Conservation (phyloP, 2,888 invertebrate species). For the Acheta domesticus region DNA sequence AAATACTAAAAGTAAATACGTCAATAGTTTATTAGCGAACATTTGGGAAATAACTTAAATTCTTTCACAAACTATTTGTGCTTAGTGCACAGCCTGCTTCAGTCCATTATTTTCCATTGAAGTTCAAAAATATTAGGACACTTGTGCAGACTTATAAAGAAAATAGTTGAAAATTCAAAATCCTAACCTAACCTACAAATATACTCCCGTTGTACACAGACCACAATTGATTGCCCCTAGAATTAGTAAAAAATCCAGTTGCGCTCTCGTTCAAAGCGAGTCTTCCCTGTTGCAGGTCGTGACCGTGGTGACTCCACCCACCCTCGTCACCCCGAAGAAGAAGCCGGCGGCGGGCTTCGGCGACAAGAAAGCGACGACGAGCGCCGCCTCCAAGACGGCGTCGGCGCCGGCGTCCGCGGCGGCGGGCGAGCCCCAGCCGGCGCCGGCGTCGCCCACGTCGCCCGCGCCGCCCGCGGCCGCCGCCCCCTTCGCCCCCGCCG, state of each 20-base stretch:
- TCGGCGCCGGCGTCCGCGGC: background rate
- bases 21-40: too few species aligned
- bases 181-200: too few species aligned
- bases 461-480: slow-evolving; percentile 19
- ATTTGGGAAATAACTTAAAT: too few species aligned
- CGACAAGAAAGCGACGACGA: background rate
- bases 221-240: too few species aligned
- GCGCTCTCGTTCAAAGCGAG: background rate
- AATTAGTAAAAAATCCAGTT: background rate
- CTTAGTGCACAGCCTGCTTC: too few species aligned
- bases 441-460: background rate
- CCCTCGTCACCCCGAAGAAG: slow-evolving; percentile 25
- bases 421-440: background rate
- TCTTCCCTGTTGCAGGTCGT: slow-evolving; percentile 41
- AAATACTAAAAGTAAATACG: too few species aligned
- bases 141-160: too few species aligned
- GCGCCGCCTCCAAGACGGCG: background rate
- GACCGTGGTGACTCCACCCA: slow-evolving; percentile 42
- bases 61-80: too few species aligned
- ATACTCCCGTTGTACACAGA: too few species aligned
- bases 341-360: slow-evolving; percentile 19
- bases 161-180: too few species aligned
- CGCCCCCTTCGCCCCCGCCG: background rate
- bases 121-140: too few species aligned
- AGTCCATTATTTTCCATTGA: too few species aligned